phyloP scores from a whole-genome alignment of 2,113 vertebrate species.

The Phoxinus phoxinus region DNA sequence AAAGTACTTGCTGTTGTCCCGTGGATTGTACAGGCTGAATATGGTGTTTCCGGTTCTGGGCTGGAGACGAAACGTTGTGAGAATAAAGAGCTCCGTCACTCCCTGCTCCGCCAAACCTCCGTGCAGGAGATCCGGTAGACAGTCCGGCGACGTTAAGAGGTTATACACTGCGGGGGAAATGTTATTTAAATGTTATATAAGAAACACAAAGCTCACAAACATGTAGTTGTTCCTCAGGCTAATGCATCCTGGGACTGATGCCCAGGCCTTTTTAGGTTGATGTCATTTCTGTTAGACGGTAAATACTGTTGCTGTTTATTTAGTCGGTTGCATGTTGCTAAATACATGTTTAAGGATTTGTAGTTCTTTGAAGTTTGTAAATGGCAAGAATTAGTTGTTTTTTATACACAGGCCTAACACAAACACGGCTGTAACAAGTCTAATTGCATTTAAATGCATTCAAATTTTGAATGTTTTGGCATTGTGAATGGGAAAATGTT shows the following conservation, averaged over 20 bases:
- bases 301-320: slow-evolving; percentile 19
- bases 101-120: slow-evolving; percentile 82
- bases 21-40: slow-evolving; percentile 87
- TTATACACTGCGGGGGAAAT: slow-evolving; percentile 84
- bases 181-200: not conserved
- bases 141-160: slow-evolving; percentile 89
- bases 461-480: not conserved
- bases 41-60: slow-evolving; percentile 85
- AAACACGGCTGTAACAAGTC: not conserved
- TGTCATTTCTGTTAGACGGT: slow-evolving; percentile 6
- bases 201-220: slow-evolving; percentile 45
- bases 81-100: slow-evolving; percentile 86
- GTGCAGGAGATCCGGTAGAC: slow-evolving; percentile 83
- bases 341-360: not conserved
- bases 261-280: slow-evolving; percentile 19
- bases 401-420: not conserved
- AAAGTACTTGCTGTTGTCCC: slow-evolving; percentile 92
- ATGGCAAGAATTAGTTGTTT: not conserved
- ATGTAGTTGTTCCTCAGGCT: slow-evolving; percentile 53
- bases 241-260: slow-evolving; percentile 30
- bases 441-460: not conserved
- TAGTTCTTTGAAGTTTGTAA: not conserved
- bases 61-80: slow-evolving; percentile 89
- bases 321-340: not conserved
- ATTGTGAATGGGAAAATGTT: not conserved